Evolutionary conservation across 2,888 invertebrate genomes (phyloP), one percentile per base, ranked within the genome.

Genomic region (Arrhopalites spinosus): DNA sequence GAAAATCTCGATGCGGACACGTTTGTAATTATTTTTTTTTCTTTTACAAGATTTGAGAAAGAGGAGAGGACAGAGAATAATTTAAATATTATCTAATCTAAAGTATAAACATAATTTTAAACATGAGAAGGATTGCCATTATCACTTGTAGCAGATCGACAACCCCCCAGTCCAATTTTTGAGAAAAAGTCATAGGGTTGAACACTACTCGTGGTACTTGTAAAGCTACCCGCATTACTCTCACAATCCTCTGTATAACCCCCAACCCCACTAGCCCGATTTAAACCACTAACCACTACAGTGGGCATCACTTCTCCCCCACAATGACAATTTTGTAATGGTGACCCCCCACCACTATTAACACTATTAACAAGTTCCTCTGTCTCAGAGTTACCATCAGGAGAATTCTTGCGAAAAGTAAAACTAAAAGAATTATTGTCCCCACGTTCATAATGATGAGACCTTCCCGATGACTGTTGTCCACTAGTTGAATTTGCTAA

Each of bases 321-420:
- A 50, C 68, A 73, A 68, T 73, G 67, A 50, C 71, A 71, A n/a
- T 64, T 56, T 30, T 30, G 47, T 25, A 17, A 23, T 53, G 45
- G 23, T 45, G 47, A 56, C n/a, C 30, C 45, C 29, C 75, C 63
- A 20, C 45, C 8, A 70, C 56, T 56, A 15, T 29, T 53, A 56
- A 61, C 53, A 53, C 68, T 73, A 67, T 76, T 66, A n/a, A 76
- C 76, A n/a, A 76, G 53, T 36, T 76, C 72, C 29, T 76, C 76
- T n/a, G 76, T 76, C 53, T 76, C 76, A n/a, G 73, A 73, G 13
- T 71, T 71, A 11, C 64, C 43, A 20, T 69, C 69, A 25, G 75
- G n/a, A n/a, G 56, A 53, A 72, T 76, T 73, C 50, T 76, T 76
- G n/a, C 76, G 53, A 53, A 64, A 73, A 23, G 73, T 36, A 56